Evolutionary conservation across 2,888 invertebrate genomes (phyloP).

Genomic region (Brachyopa scutellaris): DNA sequence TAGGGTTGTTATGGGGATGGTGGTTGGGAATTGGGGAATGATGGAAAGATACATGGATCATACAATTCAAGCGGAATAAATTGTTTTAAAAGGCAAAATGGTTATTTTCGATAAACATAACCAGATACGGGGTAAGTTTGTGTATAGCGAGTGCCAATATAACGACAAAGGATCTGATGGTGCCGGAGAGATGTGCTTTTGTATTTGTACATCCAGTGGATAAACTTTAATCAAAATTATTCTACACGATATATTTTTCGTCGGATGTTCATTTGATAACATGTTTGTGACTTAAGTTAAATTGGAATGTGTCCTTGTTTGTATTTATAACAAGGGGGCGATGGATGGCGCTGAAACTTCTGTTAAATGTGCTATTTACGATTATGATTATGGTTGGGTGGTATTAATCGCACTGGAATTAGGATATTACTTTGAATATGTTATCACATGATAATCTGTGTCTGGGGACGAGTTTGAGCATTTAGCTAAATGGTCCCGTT

Average conservation of each 20-base stretch:
- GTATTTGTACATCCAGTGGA: not conserved
- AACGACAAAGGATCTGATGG: not conserved
- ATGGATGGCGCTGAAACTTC: too few species aligned
- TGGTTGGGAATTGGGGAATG: not conserved
- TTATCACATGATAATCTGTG: conserved; percentile 52
- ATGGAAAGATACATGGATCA: conserved; percentile 14
- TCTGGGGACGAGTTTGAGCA: conserved; percentile 23
- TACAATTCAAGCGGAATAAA: conserved; percentile 39
- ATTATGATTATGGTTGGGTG: conserved; percentile 33
- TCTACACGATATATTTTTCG: conserved; percentile 38
- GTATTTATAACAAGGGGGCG: not conserved
- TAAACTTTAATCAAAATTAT: conserved; percentile 47
- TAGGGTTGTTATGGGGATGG: not conserved
- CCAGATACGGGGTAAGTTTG: conserved; percentile 7
- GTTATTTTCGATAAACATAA: conserved; percentile 33
- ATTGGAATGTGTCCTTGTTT: conserved; percentile 1
- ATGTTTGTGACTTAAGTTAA: not conserved
- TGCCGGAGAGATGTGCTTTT: conserved; percentile 1
- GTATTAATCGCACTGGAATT: conserved; percentile 31
- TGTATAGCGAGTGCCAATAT: not conserved
- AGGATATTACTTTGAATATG: conserved; percentile 38
- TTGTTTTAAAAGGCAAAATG: conserved; percentile 47
- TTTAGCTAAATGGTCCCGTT: conserved; percentile 52
- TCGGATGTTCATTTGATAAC: not conserved
- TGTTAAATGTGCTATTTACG: conserved; percentile 28